Evolutionary conservation across 2,888 invertebrate species (phyloP).

Genomic region (Hedychridium roseum): DNA sequence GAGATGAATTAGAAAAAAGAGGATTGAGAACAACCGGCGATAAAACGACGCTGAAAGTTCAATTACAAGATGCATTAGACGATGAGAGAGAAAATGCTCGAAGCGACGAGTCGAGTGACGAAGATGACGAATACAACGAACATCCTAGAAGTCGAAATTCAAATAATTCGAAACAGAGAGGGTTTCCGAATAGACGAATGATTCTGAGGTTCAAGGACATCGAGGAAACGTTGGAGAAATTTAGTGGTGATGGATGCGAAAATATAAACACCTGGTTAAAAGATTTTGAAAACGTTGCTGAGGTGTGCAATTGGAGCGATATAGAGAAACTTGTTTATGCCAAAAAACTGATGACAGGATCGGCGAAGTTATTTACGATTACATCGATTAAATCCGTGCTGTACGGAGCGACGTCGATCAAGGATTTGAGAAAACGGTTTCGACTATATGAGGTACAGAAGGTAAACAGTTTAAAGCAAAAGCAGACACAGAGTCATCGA

Average conservation of each 20-base stretch:
- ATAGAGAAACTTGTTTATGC: not conserved
- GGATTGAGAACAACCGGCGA: constrained; percentile 2
- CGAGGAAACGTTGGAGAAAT: not conserved
- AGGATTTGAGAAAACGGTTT: constrained; percentile 18
- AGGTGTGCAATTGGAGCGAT: not conserved
- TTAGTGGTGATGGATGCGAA: constrained; percentile 1
- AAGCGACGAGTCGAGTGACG: not conserved
- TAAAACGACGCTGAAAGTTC: not conserved
- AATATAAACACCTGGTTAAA: not conserved
- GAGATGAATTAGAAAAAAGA: not conserved
- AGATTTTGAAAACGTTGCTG: not conserved
- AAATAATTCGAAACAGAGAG: not conserved
- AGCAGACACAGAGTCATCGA: not conserved
- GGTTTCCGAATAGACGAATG: not conserved
- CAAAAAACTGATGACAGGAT: not conserved
- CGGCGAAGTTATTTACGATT: constrained; percentile 3
- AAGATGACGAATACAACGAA: not conserved
- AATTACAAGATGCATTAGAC: not conserved
- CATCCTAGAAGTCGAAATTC: not conserved
- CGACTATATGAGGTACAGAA: constrained; percentile 7
- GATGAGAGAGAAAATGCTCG: not conserved
- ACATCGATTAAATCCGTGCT: constrained; percentile 17
- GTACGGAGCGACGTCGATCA: constrained; percentile 17
- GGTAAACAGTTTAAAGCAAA: not conserved
- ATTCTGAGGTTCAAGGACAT: not conserved